Percentiles rank a stretch among this genome's conserved stretches.
phyloP scores from a whole-genome alignment of 1,140 invertebrate species.

The Pseudomyrmex flavicornis region DNA sequence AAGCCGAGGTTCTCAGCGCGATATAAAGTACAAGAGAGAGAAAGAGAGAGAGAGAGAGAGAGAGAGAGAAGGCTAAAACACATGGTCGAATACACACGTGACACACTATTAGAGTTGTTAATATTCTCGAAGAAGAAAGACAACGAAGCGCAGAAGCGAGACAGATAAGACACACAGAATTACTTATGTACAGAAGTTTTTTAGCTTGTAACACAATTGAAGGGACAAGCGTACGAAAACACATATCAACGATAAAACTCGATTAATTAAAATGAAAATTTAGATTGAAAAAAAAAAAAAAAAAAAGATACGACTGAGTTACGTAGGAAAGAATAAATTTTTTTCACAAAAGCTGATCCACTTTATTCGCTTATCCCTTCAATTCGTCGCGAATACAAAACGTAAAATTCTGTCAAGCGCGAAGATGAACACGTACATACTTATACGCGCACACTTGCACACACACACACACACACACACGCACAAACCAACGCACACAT shows the following conservation, averaged over 20 bases:
- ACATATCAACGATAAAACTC: not conserved
- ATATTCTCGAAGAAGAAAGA: conserved; percentile 55
- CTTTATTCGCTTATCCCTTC: not conserved
- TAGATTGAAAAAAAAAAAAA: too few relatives aligned
- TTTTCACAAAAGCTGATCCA: not conserved
- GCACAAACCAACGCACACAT: not conserved
- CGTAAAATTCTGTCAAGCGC: conserved; percentile 10
- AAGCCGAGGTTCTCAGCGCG: conserved; percentile 2
- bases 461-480: too few relatives aligned
- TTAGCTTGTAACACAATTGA: conserved; percentile 21
- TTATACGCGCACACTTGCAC: too few relatives aligned
- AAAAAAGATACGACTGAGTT: not conserved
- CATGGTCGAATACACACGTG: not conserved
- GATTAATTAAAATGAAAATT: too few relatives aligned
- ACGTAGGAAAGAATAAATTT: not conserved
- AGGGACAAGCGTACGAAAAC: not conserved
- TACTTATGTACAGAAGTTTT: conserved; percentile 47
- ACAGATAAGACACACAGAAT: conserved; percentile 64
- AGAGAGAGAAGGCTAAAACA: too few relatives aligned
- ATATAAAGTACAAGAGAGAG: not conserved
- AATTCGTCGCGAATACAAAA: conserved; percentile 8
- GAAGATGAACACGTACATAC: not conserved
- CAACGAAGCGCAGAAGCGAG: conserved; percentile 76
- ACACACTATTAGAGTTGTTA: conserved; percentile 11
- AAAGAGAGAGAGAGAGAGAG: conserved; percentile 46